These are phyloP conservation scores for Lasioglossum malachurum DNA, from an alignment of 2,888 invertebrate species.

Conservation along the genomic window DNA sequence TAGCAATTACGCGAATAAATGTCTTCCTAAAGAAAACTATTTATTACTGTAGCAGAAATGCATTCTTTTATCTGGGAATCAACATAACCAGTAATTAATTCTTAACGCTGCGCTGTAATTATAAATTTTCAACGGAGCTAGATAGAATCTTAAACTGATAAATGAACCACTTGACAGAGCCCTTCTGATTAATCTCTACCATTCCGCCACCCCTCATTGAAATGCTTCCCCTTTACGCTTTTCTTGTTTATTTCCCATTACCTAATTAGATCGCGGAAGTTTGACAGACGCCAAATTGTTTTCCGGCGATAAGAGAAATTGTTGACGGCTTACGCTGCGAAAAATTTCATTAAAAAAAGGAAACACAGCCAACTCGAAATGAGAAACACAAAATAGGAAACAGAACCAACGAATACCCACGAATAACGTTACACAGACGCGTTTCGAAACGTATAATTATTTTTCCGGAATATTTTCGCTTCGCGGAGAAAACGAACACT, in stretches of 20 bases:
- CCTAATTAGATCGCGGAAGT: not conserved
- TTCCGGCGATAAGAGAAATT: not conserved
- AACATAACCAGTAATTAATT: not conserved
- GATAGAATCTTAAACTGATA: constrained; percentile 12
- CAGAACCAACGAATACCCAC: not conserved
- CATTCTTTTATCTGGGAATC: not conserved
- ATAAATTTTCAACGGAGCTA: not conserved
- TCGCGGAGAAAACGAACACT: not conserved
- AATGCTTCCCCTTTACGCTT: not conserved
- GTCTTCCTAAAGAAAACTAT: not conserved
- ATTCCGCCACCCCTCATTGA: not conserved
- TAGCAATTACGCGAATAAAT: not conserved
- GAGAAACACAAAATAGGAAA: not conserved
- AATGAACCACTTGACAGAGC: constrained; percentile 8
- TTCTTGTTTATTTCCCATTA: constrained; percentile 1
- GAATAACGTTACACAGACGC: not conserved
- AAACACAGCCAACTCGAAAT: not conserved
- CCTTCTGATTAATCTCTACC: constrained; percentile 7
- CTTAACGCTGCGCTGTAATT: not conserved
- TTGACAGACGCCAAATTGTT: constrained; percentile 5
- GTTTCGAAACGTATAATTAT: not conserved
- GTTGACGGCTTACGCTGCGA: not conserved
- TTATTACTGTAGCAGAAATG: not conserved
- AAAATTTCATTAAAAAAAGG: not conserved
- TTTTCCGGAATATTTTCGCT: not conserved